A percentile compares a stretch with the other conserved stretches of the same genome.
These are phyloP conservation scores for Alethe diademata DNA, from an alignment of 2,113 vertebrate species.

Conservation along the genomic window DNA sequence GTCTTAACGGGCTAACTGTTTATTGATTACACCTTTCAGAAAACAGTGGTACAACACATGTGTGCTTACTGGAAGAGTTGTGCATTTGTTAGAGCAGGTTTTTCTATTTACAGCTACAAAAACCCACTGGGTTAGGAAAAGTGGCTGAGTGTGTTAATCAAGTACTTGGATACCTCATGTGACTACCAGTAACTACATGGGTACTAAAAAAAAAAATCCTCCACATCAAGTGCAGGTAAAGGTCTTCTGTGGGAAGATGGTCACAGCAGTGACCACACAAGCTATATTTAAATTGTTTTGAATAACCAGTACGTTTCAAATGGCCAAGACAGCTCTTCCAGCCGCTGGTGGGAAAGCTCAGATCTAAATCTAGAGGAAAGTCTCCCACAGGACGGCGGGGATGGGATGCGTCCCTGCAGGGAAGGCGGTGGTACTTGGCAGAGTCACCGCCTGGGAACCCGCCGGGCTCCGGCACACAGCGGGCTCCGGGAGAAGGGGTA, in stretches of 20 bases:
- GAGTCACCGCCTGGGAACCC: not conserved
- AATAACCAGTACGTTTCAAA: not conserved
- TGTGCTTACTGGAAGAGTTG: constrained; percentile 1
- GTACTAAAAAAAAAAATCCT: not conserved
- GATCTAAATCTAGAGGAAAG: not conserved
- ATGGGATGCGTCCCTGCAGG: not conserved
- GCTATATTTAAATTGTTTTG: constrained; percentile 1
- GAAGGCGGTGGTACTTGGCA: not conserved
- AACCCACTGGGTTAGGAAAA: not conserved
- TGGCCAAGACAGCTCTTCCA: not conserved
- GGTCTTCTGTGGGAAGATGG: not conserved
- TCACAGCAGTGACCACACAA: not conserved
- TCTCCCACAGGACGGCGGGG: not conserved
- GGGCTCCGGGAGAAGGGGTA: not conserved
- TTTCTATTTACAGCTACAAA: constrained; percentile 16
- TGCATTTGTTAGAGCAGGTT: not conserved
- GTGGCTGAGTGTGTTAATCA: not conserved
- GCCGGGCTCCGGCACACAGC: not conserved
- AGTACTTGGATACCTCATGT: not conserved
- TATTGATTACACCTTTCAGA: constrained; percentile 22
- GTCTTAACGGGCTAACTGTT: constrained; percentile 2
- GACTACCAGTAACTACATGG: constrained; percentile 5
- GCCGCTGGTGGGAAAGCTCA: not conserved
- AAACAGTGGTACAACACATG: not conserved
- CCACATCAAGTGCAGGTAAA: not conserved